Conservation (phyloP, 2,797 vertebrate genomes). For the Cephalopachus bancanus region DNA sequence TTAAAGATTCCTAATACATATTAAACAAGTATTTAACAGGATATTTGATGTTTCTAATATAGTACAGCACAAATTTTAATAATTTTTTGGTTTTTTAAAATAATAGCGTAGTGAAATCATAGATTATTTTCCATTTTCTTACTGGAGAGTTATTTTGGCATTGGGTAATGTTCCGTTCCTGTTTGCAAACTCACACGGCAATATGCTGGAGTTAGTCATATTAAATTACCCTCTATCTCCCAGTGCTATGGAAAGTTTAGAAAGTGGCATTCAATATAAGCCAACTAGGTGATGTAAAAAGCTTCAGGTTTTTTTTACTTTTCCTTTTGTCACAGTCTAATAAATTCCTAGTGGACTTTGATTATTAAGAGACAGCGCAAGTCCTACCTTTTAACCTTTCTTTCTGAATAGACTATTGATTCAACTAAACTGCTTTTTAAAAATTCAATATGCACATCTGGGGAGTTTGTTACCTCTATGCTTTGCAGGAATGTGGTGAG, state of each 20-base stretch:
- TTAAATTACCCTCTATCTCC: not conserved
- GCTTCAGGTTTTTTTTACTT: slow-evolving; percentile 50
- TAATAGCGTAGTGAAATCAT: not conserved
- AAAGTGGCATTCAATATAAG: slow-evolving; percentile 55
- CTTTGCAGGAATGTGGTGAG: slow-evolving; percentile 73
- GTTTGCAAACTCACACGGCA: slow-evolving; percentile 21
- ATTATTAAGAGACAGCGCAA: slow-evolving; percentile 82
- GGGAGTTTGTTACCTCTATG: slow-evolving; percentile 77
- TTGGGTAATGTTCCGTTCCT: slow-evolving; percentile 21
- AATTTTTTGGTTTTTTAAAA: slow-evolving; percentile 36
- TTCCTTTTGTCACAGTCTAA: slow-evolving; percentile 77
- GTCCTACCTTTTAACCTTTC: slow-evolving; percentile 78
- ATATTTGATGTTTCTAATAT: slow-evolving; percentile 51
- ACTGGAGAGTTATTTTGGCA: not conserved
- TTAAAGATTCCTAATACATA: not conserved
- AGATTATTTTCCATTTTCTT: slow-evolving; percentile 31
- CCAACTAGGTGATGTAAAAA: slow-evolving; percentile 45
- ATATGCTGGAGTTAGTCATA: slow-evolving; percentile 19
- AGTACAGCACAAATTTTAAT: slow-evolving; percentile 16
- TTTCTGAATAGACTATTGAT: slow-evolving; percentile 84
- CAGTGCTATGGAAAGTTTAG: slow-evolving; percentile 18
- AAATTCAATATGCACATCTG: slow-evolving; percentile 80
- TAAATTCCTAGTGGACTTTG: slow-evolving; percentile 80
- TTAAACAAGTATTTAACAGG: not conserved
- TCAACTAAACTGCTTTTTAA: slow-evolving; percentile 80